Evolutionary conservation across 2,113 vertebrate genomes (phyloP).

Genomic region (Zosterops lateralis): DNA sequence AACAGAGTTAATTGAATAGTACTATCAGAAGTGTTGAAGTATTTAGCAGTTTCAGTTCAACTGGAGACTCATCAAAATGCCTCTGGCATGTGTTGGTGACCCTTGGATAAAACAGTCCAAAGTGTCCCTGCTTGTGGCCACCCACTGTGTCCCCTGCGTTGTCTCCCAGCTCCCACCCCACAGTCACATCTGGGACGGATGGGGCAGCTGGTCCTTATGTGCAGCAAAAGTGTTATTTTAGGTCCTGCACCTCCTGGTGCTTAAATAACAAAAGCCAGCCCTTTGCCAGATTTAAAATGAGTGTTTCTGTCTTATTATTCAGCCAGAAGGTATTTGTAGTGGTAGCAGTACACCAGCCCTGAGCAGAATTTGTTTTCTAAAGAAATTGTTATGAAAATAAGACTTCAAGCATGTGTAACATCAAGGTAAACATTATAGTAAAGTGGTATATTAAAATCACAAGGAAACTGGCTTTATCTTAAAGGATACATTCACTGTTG

Average conservation of each 20-base stretch:
- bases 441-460: not conserved
- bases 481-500: not conserved
- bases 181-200: fast-evolving
- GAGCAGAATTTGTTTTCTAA: not conserved
- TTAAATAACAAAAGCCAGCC: not conserved
- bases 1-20: not conserved
- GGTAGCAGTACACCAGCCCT: not conserved
- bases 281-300: not conserved
- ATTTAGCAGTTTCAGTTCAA: not conserved
- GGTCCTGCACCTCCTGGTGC: not conserved
- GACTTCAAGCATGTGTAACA: not conserved
- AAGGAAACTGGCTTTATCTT: not conserved
- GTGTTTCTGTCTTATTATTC: not conserved
- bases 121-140: not conserved
- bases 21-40: not conserved
- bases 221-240: not conserved
- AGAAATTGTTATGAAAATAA: not conserved
- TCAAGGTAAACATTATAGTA: not conserved
- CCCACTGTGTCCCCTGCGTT: fast-evolving
- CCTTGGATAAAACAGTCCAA: fast-evolving
- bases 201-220: not conserved
- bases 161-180: fast-evolving
- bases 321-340: not conserved
- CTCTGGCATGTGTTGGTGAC: fast-evolving
- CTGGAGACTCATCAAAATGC: not conserved